Percentiles rank a stretch among this genome's conserved stretches.
Evolutionary conservation across 2,797 vertebrate species (phyloP).

Genomic region (Sphenopsis melanotis): DNA sequence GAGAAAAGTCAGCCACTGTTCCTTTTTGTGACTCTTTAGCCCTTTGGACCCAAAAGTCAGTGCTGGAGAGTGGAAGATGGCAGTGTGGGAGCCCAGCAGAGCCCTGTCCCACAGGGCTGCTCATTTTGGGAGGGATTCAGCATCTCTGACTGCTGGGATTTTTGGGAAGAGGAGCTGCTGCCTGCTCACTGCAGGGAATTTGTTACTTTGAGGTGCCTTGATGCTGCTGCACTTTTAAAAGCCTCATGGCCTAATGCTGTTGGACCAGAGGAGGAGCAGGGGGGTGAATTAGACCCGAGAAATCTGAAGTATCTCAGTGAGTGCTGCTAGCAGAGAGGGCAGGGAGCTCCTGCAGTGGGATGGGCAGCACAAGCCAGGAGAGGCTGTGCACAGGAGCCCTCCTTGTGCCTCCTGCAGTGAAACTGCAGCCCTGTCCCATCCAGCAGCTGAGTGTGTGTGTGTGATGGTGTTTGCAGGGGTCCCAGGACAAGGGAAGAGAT

Average conservation of each 20-base stretch:
- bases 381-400: background rate
- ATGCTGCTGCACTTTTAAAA: background rate
- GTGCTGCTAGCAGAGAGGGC: background rate
- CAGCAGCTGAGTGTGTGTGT: rapidly evolving
- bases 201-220: background rate
- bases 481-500: too few relatives aligned
- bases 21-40: background rate
- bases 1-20: background rate
- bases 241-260: background rate
- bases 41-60: background rate
- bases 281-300: background rate
- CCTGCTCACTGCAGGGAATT: rapidly evolving
- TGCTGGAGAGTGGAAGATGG: too few relatives aligned
- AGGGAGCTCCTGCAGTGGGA: background rate
- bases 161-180: background rate
- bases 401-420: background rate
- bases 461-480: too few relatives aligned
- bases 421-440: rapidly evolving
- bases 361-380: background rate
- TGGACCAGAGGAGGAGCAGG: background rate
- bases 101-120: background rate
- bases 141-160: background rate
- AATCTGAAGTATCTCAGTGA: background rate
- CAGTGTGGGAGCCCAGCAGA: background rate
- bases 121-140: background rate